phyloP scores from a whole-genome alignment of 2,888 invertebrate species.

The Drosophila vallismaia region DNA sequence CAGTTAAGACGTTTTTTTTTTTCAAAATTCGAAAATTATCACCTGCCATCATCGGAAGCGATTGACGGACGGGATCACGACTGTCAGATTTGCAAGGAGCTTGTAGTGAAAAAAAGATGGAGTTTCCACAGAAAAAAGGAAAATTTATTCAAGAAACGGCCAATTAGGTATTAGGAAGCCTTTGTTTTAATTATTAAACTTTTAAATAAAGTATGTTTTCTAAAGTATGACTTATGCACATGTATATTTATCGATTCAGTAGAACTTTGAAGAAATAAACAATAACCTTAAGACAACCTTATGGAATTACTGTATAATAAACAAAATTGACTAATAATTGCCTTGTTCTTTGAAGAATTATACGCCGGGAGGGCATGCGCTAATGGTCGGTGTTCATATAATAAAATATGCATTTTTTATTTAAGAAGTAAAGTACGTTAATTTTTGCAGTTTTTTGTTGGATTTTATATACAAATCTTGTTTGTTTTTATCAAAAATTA shows the following conservation, averaged over 20 bases:
- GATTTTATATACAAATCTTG: too few species aligned
- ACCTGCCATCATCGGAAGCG: slow-evolving; percentile 29
- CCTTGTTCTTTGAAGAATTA: too few species aligned
- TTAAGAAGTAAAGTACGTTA: too few species aligned
- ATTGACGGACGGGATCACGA: slow-evolving; percentile 32
- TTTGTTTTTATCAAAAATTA: too few species aligned
- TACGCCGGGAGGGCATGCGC: too few species aligned
- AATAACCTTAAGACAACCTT: slow-evolving; percentile 23
- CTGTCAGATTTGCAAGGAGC: slow-evolving; percentile 31
- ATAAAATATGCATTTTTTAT: too few species aligned
- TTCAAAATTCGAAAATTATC: slow-evolving; percentile 38
- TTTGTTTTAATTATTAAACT: slow-evolving; percentile 49
- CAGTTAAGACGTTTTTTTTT: slow-evolving; percentile 11
- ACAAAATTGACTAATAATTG: slow-evolving; percentile 2
- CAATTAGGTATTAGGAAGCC: slow-evolving; percentile 55
- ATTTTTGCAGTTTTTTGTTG: too few species aligned
- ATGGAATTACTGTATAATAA: slow-evolving; percentile 32
- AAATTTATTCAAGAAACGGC: slow-evolving; percentile 50
- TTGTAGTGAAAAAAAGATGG: slow-evolving; percentile 44
- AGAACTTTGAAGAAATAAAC: slow-evolving; percentile 33
- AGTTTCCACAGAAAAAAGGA: slow-evolving; percentile 24
- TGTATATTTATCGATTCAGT: slow-evolving; percentile 62
- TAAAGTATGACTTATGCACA: slow-evolving; percentile 63
- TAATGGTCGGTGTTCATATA: too few species aligned
- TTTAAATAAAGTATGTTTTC: slow-evolving; percentile 59